phyloP scores from a whole-genome alignment of 2,113 vertebrate species.

The Uria lomvia region DNA sequence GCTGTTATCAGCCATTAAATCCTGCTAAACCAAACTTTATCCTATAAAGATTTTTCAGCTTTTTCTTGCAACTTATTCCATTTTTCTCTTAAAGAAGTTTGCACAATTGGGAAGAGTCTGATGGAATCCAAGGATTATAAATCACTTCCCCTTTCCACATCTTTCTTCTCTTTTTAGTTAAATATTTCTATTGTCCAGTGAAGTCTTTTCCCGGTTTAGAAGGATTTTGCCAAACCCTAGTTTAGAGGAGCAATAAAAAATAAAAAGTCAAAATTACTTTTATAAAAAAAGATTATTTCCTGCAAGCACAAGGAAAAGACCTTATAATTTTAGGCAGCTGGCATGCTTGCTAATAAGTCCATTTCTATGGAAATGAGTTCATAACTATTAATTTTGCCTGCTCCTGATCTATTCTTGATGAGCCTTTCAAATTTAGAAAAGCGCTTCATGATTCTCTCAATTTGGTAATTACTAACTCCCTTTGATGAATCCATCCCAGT shows the following conservation, averaged over 20 bases:
- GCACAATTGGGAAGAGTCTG: neutral
- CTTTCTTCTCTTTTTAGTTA: neutral
- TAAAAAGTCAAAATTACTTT: slow-evolving; percentile 45
- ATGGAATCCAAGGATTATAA: neutral
- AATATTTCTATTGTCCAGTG: neutral
- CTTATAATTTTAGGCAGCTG: slow-evolving; percentile 62
- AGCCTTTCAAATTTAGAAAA: slow-evolving; percentile 72
- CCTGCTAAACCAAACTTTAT: neutral
- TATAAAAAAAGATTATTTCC: slow-evolving; percentile 58
- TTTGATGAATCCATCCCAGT: slow-evolving; percentile 59
- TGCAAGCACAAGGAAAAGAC: slow-evolving; percentile 58
- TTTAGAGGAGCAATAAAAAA: slow-evolving; percentile 19
- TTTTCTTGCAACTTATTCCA: neutral
- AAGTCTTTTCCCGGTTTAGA: neutral
- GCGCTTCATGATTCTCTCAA: slow-evolving; percentile 63
- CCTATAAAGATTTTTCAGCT: neutral
- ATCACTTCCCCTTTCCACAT: neutral
- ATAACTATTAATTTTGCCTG: slow-evolving; percentile 69
- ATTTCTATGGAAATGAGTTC: slow-evolving; percentile 73
- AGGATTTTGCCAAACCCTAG: slow-evolving; percentile 25
- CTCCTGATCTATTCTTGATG: slow-evolving; percentile 70
- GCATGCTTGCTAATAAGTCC: slow-evolving; percentile 65
- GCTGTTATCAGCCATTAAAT: neutral
- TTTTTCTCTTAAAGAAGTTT: slow-evolving; percentile 32
- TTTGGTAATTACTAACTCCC: slow-evolving; percentile 67